Base-by-base conservation (phyloP, 2,888 invertebrate species). In the Spicauda simplicius region DNA sequence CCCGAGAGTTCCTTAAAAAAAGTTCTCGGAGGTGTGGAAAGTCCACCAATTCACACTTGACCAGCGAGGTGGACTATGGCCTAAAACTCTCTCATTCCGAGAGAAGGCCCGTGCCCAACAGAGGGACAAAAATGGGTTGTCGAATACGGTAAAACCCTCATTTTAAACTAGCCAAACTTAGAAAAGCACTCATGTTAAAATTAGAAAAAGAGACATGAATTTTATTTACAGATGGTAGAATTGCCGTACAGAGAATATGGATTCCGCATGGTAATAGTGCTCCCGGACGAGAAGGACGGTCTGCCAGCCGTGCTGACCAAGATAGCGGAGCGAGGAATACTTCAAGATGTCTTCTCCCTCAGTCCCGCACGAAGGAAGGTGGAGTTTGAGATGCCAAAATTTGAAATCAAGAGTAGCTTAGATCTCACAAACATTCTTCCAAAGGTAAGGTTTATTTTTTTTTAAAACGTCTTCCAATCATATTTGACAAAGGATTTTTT, bases 231-330 rank as follows among this genome's bases (percentile, higher is more conserved):
- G 87, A 62, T 87, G 77, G 64, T 86, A 14, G 87, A 87, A 68
- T 76, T 87, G 10, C 86, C 87, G 0, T 87, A 87, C 76, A 78
- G 84, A 73, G 85, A 86, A 64, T 25, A 2, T 0, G 79, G 80
- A 5, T 86, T 86, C 78, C 86, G 87, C 12, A 87, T 87, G 85
- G 77, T 87, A 6, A 69, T 87, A 0, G 77, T 85, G 2, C 77
- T 87, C 8, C 86, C 87, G 0, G 70, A 85, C 55, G 77, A 82
- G 56, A 61, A 83, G 0, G 81, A 87, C 41, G 87, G 87, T 45
- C 79, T 87, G 0, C 66, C 77, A 0, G 65, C 75, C 0, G 77
- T 85, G 16, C 56, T 87, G 53, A 76, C 82, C 60, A 86, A 86
- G 69, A 79, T 78, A 1, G 67, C 80, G 0, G 50, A 76, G 19